Conservation (phyloP, 2,888 invertebrate genomes). For the Lasioglossum marginatum region DNA sequence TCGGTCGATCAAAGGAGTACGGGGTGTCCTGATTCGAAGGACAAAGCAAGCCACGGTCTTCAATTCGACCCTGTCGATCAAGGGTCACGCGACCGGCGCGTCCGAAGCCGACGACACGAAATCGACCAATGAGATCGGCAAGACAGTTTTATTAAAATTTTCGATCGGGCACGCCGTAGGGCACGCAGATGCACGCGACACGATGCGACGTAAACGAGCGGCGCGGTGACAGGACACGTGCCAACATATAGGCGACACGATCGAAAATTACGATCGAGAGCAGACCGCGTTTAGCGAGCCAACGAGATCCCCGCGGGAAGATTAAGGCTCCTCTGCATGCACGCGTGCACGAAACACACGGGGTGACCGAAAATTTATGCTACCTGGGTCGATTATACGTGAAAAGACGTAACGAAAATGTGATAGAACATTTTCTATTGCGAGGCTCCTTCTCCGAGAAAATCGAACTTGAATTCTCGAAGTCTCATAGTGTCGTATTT, state of each 20-base stretch:
- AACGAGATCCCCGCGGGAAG: constrained; percentile 56
- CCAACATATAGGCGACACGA: constrained; percentile 47
- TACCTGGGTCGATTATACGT: background rate
- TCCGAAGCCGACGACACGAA: constrained; percentile 13
- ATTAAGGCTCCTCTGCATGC: constrained; percentile 44
- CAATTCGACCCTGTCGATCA: constrained; percentile 34
- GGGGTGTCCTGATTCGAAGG: background rate
- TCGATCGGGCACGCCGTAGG: constrained; percentile 29
- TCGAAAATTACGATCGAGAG: constrained; percentile 64
- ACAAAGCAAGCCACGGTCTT: background rate
- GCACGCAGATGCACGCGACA: constrained; percentile 51
- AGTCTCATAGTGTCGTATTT: background rate
- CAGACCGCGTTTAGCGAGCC: constrained; percentile 45
- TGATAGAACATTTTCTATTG: background rate
- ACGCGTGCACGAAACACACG: constrained; percentile 14
- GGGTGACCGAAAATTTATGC: background rate
- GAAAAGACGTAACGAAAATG: background rate
- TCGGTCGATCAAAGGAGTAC: constrained; percentile 20
- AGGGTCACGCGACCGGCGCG: constrained; percentile 37
- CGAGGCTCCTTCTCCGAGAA: background rate
- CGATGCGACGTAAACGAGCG: constrained; percentile 7
- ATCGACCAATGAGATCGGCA: constrained; percentile 20
- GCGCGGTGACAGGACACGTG: constrained; percentile 43
- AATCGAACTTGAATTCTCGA: background rate
- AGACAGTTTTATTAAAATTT: constrained; percentile 45